Conservation (phyloP, 2,797 vertebrate species). For the Xiphorhynchus erythropygius region DNA sequence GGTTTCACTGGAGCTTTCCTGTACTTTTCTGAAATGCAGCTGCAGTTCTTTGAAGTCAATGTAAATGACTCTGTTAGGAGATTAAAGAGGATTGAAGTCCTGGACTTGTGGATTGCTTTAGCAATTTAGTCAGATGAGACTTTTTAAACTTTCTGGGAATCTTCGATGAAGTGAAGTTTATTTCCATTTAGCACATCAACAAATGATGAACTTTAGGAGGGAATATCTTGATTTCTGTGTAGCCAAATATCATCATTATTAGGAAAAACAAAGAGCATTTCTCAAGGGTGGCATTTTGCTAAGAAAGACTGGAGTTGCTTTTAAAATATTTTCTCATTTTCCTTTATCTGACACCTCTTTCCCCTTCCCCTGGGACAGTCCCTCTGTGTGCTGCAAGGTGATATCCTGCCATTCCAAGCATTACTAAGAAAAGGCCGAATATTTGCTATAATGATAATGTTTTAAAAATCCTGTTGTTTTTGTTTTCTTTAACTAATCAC, state of each 20-base stretch:
- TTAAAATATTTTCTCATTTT: neutral
- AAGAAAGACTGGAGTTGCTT: neutral
- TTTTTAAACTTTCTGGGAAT: neutral
- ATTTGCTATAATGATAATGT: neutral
- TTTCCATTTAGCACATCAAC: neutral
- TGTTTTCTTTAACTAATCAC: neutral
- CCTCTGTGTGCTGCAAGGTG: neutral
- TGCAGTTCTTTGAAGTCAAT: neutral
- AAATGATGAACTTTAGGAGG: neutral
- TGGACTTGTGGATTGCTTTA: neutral
- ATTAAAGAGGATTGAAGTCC: neutral
- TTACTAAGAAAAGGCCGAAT: neutral
- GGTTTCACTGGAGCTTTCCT: neutral
- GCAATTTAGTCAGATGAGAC: neutral
- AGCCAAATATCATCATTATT: neutral
- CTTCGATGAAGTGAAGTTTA: neutral
- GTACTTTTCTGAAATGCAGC: neutral
- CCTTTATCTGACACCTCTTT: neutral
- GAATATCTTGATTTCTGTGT: neutral
- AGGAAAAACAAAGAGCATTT: neutral
- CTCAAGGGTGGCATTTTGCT: neutral
- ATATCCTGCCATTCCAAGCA: neutral
- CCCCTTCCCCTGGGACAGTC: neutral
- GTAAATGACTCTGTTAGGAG: neutral
- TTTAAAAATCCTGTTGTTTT: neutral